Evolutionary conservation across 2,888 invertebrate species (phyloP).

Genomic region (Sicus ferrugineus): DNA sequence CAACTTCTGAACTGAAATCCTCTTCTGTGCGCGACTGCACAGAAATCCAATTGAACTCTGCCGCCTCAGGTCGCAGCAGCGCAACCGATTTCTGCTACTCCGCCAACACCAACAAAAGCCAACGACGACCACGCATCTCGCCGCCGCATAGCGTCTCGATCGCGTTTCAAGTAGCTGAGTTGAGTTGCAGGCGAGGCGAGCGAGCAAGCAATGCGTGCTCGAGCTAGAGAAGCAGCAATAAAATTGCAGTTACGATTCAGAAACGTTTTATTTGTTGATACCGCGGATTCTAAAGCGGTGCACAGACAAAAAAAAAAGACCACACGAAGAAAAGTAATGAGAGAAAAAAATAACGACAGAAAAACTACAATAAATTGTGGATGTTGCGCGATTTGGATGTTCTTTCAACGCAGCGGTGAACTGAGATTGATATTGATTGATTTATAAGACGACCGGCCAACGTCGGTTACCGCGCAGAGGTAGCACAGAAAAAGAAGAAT

Average conservation of each 20-base stretch:
- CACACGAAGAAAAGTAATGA: neutral
- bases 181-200: neutral
- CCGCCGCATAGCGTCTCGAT: conserved; percentile 7
- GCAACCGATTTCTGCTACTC: neutral
- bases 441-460: conserved; percentile 17
- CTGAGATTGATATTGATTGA: conserved; percentile 27
- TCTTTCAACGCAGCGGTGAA: conserved; percentile 14
- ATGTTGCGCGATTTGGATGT: conserved; percentile 21
- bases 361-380: conserved; percentile 9
- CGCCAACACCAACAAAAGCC: neutral
- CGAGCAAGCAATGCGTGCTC: neutral
- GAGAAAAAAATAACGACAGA: conserved; percentile 13
- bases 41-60: conserved; percentile 7
- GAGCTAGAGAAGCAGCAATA: neutral
- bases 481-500: neutral
- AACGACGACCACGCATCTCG: neutral
- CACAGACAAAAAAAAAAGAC: neutral
- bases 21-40: neutral
- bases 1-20: neutral
- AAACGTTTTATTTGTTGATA: neutral
- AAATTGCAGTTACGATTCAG: neutral
- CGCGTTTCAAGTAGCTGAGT: neutral
- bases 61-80: neutral
- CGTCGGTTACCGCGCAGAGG: neutral
- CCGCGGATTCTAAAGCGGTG: neutral